phyloP scores from a whole-genome alignment of 2,797 vertebrate genomes.

The Malurus leucopterus region DNA sequence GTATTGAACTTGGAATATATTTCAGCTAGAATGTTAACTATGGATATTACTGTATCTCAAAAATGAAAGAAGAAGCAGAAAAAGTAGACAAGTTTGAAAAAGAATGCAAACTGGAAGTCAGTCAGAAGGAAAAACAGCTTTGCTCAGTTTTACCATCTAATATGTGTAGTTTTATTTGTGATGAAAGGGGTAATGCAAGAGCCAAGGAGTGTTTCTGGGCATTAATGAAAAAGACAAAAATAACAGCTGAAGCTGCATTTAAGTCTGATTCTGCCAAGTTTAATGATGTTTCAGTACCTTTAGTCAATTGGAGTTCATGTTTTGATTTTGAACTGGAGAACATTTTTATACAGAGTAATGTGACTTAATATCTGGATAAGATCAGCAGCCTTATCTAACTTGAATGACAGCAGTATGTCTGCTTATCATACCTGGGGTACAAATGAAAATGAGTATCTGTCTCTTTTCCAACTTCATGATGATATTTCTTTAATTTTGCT shows the following conservation, averaged over 20 bases:
- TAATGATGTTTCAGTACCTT: neutral
- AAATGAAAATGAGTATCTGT: neutral
- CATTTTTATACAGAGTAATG: neutral
- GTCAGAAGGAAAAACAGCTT: constrained; percentile 83
- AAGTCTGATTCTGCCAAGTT: neutral
- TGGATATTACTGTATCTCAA: constrained; percentile 35
- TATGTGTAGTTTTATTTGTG: neutral
- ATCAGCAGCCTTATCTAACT: neutral
- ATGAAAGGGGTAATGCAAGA: neutral
- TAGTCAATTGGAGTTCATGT: neutral
- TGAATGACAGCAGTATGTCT: neutral
- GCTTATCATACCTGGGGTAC: neutral
- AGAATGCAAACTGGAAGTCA: constrained; percentile 75
- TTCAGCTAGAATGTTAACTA: constrained; percentile 4
- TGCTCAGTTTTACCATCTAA: constrained; percentile 37
- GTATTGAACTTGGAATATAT: neutral
- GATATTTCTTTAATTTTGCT: constrained; percentile 21
- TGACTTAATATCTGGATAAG: neutral
- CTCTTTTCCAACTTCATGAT: neutral
- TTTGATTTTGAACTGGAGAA: neutral
- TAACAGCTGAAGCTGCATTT: neutral
- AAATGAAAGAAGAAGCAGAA: constrained; percentile 85
- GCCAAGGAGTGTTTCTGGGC: neutral
- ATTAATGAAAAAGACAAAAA: neutral
- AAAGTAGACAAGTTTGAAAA: constrained; percentile 79